A percentile compares a stretch with the other conserved stretches of the same genome.
phyloP scores from a whole-genome alignment of 2,113 vertebrate genomes.

The Bambusicola thoracicus region DNA sequence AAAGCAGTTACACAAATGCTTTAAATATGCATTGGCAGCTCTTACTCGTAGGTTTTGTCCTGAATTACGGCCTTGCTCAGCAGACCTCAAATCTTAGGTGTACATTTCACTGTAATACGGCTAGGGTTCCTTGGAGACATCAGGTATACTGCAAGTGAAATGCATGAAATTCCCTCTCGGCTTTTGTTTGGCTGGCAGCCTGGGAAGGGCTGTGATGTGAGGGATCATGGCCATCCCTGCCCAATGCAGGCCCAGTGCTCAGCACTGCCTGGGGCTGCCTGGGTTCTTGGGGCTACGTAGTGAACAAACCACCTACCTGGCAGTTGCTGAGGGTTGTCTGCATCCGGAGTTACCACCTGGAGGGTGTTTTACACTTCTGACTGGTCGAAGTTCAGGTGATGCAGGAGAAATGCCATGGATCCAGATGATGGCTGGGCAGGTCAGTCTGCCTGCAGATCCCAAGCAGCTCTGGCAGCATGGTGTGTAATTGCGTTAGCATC shows the following conservation, averaged over 20 bases:
- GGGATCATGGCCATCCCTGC: background rate
- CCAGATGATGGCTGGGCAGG: background rate
- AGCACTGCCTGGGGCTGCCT: background rate
- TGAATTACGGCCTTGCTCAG: conserved; percentile 29
- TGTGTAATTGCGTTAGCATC: background rate
- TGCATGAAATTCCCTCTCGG: background rate
- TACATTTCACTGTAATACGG: background rate
- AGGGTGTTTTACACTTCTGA: background rate
- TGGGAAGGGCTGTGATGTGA: background rate
- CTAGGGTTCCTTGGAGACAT: conserved; percentile 16
- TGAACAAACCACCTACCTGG: background rate
- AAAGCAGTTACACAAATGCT: background rate
- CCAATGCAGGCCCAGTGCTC: background rate
- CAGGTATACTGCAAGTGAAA: background rate
- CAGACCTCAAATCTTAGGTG: conserved; percentile 16
- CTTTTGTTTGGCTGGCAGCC: conserved; percentile 17
- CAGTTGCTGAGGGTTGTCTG: background rate
- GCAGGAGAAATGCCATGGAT: background rate
- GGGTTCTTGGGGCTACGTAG: background rate
- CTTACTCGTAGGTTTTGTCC: background rate
- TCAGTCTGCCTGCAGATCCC: background rate
- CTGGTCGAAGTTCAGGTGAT: background rate
- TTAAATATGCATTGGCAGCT: conserved; percentile 19
- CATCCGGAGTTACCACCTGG: background rate
- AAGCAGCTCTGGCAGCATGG: background rate